Evolutionary conservation across 2,888 invertebrate genomes (phyloP), one percentile per base, ranked within the genome.

Genomic region (Dicyrtomina minuta): DNA sequence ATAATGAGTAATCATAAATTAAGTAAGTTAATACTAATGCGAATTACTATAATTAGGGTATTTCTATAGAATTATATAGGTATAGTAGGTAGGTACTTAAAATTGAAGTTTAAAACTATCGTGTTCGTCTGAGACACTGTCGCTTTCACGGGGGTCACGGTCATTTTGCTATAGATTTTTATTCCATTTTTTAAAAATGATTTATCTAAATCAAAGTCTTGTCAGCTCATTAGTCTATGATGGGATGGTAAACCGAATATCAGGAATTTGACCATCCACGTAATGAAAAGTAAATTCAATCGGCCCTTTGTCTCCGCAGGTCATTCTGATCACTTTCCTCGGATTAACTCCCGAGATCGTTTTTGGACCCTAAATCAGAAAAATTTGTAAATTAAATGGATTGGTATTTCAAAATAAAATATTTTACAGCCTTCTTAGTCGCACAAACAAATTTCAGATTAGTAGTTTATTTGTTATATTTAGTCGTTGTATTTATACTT

Each of bases 231-330:
- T 27, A 4, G 6, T 51, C 8, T 41, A 65, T 22, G n/a, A 27
- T n/a, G 60, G 61, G 6, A 60, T 17, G 13, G 33, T 61, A 22
- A 68, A 68, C 20, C 26, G 24, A n/a, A 68, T 46, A 24, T 68
- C 68, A 3, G 68, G 68, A 12, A 68, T n/a, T 53, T 68, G 68
- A 1, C 68, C 68, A 61, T 68, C 68, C 15, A 68, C 61, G n/a
- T 10, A 51, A 13, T 60, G 33, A 53, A 27, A 68, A 15, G 59
- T 41, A 24, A 68, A 68, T 8, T 44, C 58, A n/a, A 61, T 20
- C 15, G 26, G 17, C 1, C 22, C 60, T 1, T 15, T 49, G 24
- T 68, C 61, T 22, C 49, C 68, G 51, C 68, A 68, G 1, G 12
- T 15, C n/a, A 68, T 10, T 27, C 20, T 20, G 12, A 68, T 39